A percentile compares a stretch with the other conserved stretches of the same genome.
These are phyloP conservation scores for Tetramorium simillimum DNA, from an alignment of 1,140 invertebrate species.

Conservation along the genomic window DNA sequence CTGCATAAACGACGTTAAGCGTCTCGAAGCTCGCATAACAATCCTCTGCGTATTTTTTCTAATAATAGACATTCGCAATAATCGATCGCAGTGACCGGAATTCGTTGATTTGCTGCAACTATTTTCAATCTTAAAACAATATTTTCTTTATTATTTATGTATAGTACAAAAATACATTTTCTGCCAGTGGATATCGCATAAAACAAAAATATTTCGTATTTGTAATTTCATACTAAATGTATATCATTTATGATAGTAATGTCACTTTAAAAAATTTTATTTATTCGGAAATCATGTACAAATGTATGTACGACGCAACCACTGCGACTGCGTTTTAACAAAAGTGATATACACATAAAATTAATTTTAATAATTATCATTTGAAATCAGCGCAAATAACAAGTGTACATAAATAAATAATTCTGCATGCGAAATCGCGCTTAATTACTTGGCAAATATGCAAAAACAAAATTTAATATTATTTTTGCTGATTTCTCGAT, in stretches of 20 bases:
- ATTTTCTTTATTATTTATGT: not conserved
- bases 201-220: not conserved
- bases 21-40: constrained; percentile 1
- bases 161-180: not conserved
- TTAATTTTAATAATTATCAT: not conserved
- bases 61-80: constrained; percentile 27
- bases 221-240: not conserved
- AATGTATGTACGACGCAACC: not conserved
- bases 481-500: not conserved
- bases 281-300: not conserved
- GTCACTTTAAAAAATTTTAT: not conserved
- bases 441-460: not conserved
- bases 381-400: not conserved
- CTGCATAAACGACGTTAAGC: constrained; percentile 26
- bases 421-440: not conserved
- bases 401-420: constrained; percentile 4
- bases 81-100: constrained; percentile 6
- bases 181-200: not conserved
- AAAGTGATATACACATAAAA: not conserved
- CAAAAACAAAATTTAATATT: not conserved
- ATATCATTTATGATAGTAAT: not conserved
- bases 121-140: constrained; percentile 3
- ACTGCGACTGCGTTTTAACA: not conserved
- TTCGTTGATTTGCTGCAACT: not conserved
- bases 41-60: constrained; percentile 36